Evolutionary conservation across 30 jellyfish, hydroid and myxozoan genomes (phyloP).

Genomic region (Turritopsis rubra): DNA sequence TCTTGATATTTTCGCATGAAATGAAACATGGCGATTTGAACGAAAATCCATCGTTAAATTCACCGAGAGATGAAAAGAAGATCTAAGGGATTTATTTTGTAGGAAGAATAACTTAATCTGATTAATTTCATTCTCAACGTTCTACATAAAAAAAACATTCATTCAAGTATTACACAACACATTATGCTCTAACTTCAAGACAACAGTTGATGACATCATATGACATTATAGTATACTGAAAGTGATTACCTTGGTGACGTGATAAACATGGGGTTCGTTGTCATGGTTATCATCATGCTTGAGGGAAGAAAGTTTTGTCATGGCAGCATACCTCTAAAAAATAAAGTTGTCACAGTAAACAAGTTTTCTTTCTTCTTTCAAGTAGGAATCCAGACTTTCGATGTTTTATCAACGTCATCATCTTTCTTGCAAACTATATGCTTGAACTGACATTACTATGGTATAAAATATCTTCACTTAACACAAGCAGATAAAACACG

Average conservation of each 20-base stretch:
- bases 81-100: neutral
- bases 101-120: neutral
- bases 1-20: neutral
- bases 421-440: too few species aligned
- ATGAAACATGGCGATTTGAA: neutral
- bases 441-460: too few species aligned
- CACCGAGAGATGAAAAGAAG: neutral
- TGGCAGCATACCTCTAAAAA: slow-evolving; percentile 6
- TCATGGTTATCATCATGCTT: neutral
- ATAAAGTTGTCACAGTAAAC: neutral
- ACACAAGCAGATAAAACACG: too few species aligned
- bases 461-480: neutral
- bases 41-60: neutral
- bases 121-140: neutral
- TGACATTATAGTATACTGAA: neutral
- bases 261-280: neutral
- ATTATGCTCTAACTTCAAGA: too few species aligned
- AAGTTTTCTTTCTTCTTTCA: too few species aligned
- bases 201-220: neutral
- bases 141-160: neutral
- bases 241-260: neutral
- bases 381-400: too few species aligned
- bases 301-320: neutral
- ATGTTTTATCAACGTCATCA: too few species aligned
- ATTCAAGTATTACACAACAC: neutral